Evolutionary conservation across 2,888 invertebrate species (phyloP).

Genomic region (Eustalomyia histrio): DNA sequence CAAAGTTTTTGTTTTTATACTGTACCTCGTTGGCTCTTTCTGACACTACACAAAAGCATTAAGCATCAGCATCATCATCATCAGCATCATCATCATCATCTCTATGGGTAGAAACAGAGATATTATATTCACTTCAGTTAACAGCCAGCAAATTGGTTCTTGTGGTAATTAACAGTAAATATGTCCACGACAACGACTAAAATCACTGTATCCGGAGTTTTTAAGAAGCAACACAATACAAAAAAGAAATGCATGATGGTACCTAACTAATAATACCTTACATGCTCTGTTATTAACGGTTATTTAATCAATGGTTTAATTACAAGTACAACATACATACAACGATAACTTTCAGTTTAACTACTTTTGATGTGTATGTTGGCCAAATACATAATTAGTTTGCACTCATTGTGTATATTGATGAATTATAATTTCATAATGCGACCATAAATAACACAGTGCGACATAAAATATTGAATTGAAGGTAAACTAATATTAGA

Average conservation of each 20-base stretch:
- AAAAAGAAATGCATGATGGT: background rate
- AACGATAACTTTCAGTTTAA: no score
- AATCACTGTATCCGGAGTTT: slow-evolving; percentile 45
- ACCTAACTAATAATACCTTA: no score
- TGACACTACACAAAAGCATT: slow-evolving; percentile 30
- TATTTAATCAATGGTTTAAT: slow-evolving; percentile 40
- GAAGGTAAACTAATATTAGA: no score
- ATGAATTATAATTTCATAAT: no score
- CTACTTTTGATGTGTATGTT: no score
- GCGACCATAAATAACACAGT: no score
- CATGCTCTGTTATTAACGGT: slow-evolving; percentile 18
- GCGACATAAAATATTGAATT: no score
- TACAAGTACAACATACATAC: slow-evolving; percentile 8
- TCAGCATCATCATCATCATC: slow-evolving; percentile 18
- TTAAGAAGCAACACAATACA: slow-evolving; percentile 20
- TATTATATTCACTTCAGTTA: slow-evolving; percentile 66
- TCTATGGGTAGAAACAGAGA: slow-evolving; percentile 22
- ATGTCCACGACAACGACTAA: slow-evolving; percentile 48
- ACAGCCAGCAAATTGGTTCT: slow-evolving; percentile 67
- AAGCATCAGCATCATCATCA: slow-evolving; percentile 21
- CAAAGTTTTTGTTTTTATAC: background rate
- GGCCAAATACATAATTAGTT: no score
- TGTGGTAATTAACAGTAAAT: slow-evolving; percentile 68
- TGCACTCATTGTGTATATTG: no score
- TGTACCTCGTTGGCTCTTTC: slow-evolving; percentile 2